Base-by-base conservation (phyloP, 2,113 vertebrate species). In the Heterotis niloticus region DNA sequence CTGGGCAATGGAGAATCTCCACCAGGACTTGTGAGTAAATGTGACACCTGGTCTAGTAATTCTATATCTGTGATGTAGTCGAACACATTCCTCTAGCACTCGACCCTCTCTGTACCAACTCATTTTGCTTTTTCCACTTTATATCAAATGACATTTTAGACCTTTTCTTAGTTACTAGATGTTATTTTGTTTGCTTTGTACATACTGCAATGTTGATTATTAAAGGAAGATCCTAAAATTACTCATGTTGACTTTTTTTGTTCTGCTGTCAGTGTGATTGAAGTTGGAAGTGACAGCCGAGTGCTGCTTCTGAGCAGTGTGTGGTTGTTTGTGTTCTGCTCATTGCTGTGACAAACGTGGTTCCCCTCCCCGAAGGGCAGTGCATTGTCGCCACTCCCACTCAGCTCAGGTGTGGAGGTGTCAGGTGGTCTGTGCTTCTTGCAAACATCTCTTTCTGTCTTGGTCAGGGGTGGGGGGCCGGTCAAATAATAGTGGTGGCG, bases 161-260 rank as follows among this genome's bases (percentile, higher is more conserved):
- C 17, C 68, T 70, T 71, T 79, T 64, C 73, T 64, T 73, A 52
- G 51, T 79, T 75, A 67, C 2, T 56, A 67, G 26, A 71, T 71
- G 52, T 65, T 51, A 44, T 75, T 62, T 34, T 77, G 54, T 75
- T 82, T 64, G 29, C 77, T 75, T 69, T 82, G 64, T 79, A 79
- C 29, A 68, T 76, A 68, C 75, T 79, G 72, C 69, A 62, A 79
- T 74, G 69, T 64, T 79, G 54, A 78, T 82, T 75, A 75, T 70
- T 75, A 78, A 75, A 76, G 54, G 75, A 77, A 81, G 57, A 66
- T 76, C 74, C 66, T 81, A 24, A 81, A 81, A 77, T 70, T 28
- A 59, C 16, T 26, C 64, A 7, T 59, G 14, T 76, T 51, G 26
- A 16, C 18, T 62, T 20, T 62, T 9, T 20, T 23, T 74, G 68